These are phyloP conservation scores for Etheostoma nigrum DNA, from an alignment of 2,797 vertebrate species.

Conservation along the genomic window DNA sequence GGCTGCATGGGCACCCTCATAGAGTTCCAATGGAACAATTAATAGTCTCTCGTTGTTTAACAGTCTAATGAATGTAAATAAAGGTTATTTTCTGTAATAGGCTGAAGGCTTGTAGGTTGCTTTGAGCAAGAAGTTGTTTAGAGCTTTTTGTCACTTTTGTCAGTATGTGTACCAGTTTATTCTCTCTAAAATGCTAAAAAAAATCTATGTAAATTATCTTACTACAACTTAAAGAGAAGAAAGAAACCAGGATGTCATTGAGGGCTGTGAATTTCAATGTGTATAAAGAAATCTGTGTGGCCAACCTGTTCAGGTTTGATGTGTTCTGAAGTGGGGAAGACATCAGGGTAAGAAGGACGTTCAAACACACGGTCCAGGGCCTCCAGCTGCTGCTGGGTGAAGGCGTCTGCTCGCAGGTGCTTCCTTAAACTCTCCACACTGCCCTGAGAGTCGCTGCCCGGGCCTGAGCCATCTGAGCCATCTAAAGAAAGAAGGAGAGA, in stretches of 20 bases:
- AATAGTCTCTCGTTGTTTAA: slow-evolving; percentile 99
- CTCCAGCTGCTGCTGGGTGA: slow-evolving; percentile 99
- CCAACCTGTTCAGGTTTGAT: slow-evolving; percentile 99
- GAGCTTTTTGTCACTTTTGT: slow-evolving; percentile 51
- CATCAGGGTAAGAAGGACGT: slow-evolving; percentile 97
- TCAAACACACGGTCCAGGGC: slow-evolving; percentile 99
- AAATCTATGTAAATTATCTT: slow-evolving; percentile 13
- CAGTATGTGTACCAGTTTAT: slow-evolving; percentile 24
- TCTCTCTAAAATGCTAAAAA: slow-evolving; percentile 22
- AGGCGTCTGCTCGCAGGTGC: slow-evolving; percentile 98
- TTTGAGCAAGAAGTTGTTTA: slow-evolving; percentile 77
- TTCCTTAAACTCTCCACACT: slow-evolving; percentile 99
- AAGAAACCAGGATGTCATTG: not conserved
- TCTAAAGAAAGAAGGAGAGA: slow-evolving; percentile 81
- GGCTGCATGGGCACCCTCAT: slow-evolving; percentile 95
- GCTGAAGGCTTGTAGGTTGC: slow-evolving; percentile 79
- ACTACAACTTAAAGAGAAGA: not conserved
- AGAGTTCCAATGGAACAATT: slow-evolving; percentile 96
- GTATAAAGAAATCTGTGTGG: slow-evolving; percentile 33
- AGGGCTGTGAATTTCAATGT: not conserved
- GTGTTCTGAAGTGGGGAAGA: slow-evolving; percentile 98
- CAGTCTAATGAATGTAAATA: slow-evolving; percentile 99
- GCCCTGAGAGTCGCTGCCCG: slow-evolving; percentile 98
- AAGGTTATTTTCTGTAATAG: slow-evolving; percentile 98
- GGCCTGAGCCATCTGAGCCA: slow-evolving; percentile 97